Evolutionary conservation across 1,140 invertebrate species (phyloP).

Genomic region (Colletes gigas): DNA sequence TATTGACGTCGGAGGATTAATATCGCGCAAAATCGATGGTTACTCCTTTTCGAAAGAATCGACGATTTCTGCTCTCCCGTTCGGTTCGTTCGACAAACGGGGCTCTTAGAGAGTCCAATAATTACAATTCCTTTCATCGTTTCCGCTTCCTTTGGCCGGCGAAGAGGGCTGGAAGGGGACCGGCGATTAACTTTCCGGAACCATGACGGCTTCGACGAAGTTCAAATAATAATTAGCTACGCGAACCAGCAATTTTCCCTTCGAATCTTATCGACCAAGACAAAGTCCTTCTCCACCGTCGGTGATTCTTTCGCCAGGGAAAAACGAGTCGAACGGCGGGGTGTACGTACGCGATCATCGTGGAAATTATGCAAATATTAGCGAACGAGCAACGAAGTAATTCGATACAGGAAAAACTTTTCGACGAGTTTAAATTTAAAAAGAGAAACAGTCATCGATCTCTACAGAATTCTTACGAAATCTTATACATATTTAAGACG

Average conservation of each 20-base stretch:
- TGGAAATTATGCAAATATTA: background rate
- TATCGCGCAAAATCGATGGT: no score
- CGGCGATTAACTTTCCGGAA: slow-evolving; percentile 18
- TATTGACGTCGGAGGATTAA: no score
- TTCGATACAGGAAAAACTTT: background rate
- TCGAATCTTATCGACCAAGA: background rate
- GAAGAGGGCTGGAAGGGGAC: background rate
- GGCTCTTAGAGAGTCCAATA: background rate
- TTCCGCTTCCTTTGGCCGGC: background rate
- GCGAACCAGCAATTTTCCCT: background rate
- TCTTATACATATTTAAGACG: no score
- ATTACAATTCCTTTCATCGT: slow-evolving; percentile 22
- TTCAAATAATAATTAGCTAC: slow-evolving; percentile 31
- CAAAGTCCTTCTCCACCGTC: background rate
- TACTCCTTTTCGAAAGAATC: background rate
- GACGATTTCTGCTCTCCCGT: background rate
- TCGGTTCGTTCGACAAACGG: background rate
- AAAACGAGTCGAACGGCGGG: background rate
- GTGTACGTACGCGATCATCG: no score
- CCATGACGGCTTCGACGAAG: background rate
- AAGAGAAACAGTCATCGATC: no score
- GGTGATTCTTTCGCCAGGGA: background rate
- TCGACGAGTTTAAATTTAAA: no score
- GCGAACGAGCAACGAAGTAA: background rate
- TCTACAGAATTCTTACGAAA: no score